Evolutionary conservation across 2,888 invertebrate genomes (phyloP), one percentile per base, ranked within the genome.

Genomic region (Invenusta paracnida): DNA sequence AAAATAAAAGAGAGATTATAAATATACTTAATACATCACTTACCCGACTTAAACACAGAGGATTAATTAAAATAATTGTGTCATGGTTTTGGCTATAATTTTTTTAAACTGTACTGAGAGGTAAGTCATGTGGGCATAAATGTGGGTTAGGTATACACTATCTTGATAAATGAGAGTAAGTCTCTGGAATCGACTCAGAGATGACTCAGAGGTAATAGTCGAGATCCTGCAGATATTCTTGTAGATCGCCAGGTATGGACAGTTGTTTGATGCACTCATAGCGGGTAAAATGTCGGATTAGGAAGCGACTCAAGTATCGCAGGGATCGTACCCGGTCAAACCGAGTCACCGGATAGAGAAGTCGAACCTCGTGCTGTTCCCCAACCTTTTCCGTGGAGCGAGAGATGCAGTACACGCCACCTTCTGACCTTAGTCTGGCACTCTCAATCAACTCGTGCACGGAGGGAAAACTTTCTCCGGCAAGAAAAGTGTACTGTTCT

Each of bases 301-400:
- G 73, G 30, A 85, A 85, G 2, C 85, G 85, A 82, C 85, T 83
- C 23, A 85, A 25, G 25, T 85, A 85, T 1, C 79, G 79, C 25
- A 85, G 85, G 23, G 85, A 81, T 83, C 85, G 85, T 29, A 81
- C 81, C 28, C 1, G 23, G 30, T 30, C 29, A 67, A 30, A 81
- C 79, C 85, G 27, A 30, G 81, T 30, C 0, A 85, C 81, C 25
- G 85, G 85, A 30, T 79, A 79, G 30, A 81, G 79, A 11, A 85
- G 85, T 28, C 85, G 85, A 30, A 85, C 85, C 27, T 79, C 79
- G 31, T 85, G 81, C 27, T 79, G 30, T 30, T 79, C 30, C 28
- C 30, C 30, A 23, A 25, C 79, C 27, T 67, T 81, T 29, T 85
- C 81, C 13, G 85, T 27, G 5, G 85, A 85, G 25, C 85, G 79